Conservation (phyloP, 2,113 vertebrate genomes). For the Corythornis cristatus region DNA sequence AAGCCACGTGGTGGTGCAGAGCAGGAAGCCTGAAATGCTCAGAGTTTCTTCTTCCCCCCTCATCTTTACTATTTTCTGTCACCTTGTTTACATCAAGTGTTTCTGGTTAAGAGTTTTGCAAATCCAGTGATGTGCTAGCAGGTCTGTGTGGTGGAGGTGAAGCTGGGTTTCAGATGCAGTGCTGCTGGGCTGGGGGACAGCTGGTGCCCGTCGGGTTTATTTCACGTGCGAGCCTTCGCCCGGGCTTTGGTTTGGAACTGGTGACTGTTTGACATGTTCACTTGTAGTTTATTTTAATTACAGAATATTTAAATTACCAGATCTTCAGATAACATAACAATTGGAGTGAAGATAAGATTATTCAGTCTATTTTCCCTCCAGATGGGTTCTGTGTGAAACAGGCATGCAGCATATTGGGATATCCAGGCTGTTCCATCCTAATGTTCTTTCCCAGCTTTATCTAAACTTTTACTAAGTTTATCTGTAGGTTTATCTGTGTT, state of each 20-base stretch:
- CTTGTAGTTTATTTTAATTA: constrained; percentile 49
- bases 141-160: background rate
- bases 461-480: background rate
- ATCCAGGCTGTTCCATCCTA: background rate
- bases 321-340: background rate
- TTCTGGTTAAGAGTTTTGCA: constrained; percentile 37
- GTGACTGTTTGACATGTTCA: constrained; percentile 4
- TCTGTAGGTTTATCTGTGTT: background rate
- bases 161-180: background rate
- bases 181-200: background rate
- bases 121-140: background rate
- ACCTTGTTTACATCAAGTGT: constrained; percentile 41
- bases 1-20: background rate
- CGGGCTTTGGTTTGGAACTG: constrained; percentile 13
- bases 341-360: background rate
- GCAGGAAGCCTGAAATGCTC: background rate
- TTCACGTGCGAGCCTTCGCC: background rate
- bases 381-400: background rate
- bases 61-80: constrained; percentile 12
- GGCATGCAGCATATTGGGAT: background rate
- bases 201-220: constrained; percentile 15
- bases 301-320: constrained; percentile 8
- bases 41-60: background rate
- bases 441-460: background rate
- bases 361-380: background rate